phyloP scores from a whole-genome alignment of 2,888 invertebrate species.

The Chymomyza procnemis region DNA sequence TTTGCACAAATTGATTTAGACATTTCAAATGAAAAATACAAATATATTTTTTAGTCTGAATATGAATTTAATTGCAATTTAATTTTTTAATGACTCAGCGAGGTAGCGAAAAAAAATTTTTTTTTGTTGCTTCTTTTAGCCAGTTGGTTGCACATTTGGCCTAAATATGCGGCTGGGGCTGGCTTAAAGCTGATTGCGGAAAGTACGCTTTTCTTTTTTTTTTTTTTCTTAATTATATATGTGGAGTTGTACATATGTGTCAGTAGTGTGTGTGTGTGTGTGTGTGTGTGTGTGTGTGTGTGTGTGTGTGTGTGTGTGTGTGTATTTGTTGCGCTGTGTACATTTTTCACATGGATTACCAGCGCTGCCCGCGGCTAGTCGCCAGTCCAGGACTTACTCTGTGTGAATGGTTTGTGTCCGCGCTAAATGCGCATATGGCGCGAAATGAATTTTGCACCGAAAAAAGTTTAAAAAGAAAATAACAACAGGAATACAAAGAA shows the following conservation, averaged over 20 bases:
- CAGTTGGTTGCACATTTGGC: slow-evolving; percentile 39
- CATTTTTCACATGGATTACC: slow-evolving; percentile 48
- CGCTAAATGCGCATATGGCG: slow-evolving; percentile 69
- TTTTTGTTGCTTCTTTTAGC: background rate
- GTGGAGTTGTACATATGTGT: background rate
- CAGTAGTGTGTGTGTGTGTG: slow-evolving; percentile 7
- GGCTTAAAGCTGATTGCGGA: background rate
- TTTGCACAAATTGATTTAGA: slow-evolving; percentile 18
- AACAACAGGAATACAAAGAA: background rate
- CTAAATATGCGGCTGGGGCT: slow-evolving; percentile 44
- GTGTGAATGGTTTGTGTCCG: slow-evolving; percentile 51
- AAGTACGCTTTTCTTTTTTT: background rate
- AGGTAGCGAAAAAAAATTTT: background rate
- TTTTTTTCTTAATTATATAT: slow-evolving; percentile 56
- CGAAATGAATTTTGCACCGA: slow-evolving; percentile 60
- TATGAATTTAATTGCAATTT: slow-evolving; percentile 62
- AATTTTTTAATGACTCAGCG: slow-evolving; percentile 46
- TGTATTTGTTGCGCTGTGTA: slow-evolving; percentile 17
- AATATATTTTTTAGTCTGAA: slow-evolving; percentile 11
- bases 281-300: slow-evolving; percentile 3
- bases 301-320: slow-evolving; percentile 4
- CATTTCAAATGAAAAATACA: slow-evolving; percentile 50
- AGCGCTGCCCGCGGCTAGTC: slow-evolving; percentile 24
- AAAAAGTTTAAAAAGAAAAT: slow-evolving; percentile 19
- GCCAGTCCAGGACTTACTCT: slow-evolving; percentile 14